These are phyloP conservation scores for Hecatera dysodea DNA, from an alignment of 2,888 invertebrate genomes.

Conservation along the genomic window DNA sequence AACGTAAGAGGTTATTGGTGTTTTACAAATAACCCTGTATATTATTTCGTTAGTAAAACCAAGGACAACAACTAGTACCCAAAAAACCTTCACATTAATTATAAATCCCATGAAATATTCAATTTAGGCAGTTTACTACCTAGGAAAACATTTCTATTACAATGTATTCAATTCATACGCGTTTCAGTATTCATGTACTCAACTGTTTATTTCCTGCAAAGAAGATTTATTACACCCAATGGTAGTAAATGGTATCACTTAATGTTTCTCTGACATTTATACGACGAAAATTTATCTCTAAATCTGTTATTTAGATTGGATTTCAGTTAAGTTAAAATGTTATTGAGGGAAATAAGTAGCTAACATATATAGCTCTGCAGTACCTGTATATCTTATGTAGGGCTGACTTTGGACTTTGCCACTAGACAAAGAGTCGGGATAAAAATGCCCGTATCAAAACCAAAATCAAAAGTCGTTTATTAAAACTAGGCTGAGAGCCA, in stretches of 20 bases:
- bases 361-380: too few relatives aligned
- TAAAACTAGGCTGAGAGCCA: too few relatives aligned
- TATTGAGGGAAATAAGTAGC: too few relatives aligned
- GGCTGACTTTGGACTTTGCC: not conserved
- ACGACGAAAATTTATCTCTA: not conserved
- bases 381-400: too few relatives aligned
- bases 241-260: slow-evolving; percentile 49
- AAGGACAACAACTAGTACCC: not conserved
- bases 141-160: slow-evolving; percentile 26
- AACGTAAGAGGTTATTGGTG: too few relatives aligned
- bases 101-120: slow-evolving; percentile 33
- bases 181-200: slow-evolving; percentile 49
- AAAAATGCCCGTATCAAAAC: not conserved
- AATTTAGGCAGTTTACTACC: slow-evolving; percentile 20
- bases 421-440: not conserved
- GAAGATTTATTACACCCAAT: slow-evolving; percentile 41
- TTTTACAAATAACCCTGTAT: too few relatives aligned
- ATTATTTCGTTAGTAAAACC: not conserved
- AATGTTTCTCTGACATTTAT: slow-evolving; percentile 35
- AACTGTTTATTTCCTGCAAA: slow-evolving; percentile 54
- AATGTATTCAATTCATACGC: slow-evolving; percentile 35
- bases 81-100: slow-evolving; percentile 9
- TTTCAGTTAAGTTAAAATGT: not conserved
- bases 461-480: too few relatives aligned
- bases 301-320: slow-evolving; percentile 25